Conservation (phyloP, 2,797 vertebrate genomes). For the Synanceia verrucosa region DNA sequence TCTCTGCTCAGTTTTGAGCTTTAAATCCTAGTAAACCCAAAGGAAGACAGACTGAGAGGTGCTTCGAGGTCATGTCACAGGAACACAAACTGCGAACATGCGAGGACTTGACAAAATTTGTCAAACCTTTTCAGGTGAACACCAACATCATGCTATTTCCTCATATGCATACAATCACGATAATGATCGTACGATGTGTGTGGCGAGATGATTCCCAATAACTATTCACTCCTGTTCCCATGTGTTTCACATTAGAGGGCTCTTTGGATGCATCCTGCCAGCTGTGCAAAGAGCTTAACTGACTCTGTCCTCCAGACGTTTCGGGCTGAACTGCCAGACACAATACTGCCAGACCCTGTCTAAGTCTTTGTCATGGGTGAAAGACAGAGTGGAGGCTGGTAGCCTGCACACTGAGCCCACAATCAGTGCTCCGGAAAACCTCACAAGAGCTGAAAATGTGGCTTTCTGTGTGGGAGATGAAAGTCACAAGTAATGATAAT, state of each 20-base stretch:
- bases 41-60: neutral
- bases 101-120: neutral
- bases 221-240: slow-evolving; percentile 24
- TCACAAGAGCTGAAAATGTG: neutral
- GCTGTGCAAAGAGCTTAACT: slow-evolving; percentile 54
- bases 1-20: slow-evolving; percentile 5
- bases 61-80: neutral
- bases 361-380: neutral
- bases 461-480: neutral
- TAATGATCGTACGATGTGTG: too few relatives aligned
- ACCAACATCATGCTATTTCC: neutral
- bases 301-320: slow-evolving; percentile 24
- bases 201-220: slow-evolving; percentile 12
- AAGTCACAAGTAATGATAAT: neutral
- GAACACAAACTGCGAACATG: too few relatives aligned
- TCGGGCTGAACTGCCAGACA: slow-evolving; percentile 11
- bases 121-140: neutral
- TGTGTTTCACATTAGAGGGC: slow-evolving; percentile 36
- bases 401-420: neutral
- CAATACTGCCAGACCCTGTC: neutral
- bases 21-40: slow-evolving; percentile 16
- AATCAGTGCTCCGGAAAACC: neutral
- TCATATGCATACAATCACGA: neutral
- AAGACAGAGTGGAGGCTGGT: neutral
- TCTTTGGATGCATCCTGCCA: slow-evolving; percentile 55